Evolutionary conservation across 2,888 invertebrate species (phyloP).

Genomic region (Choreutis nemorana): DNA sequence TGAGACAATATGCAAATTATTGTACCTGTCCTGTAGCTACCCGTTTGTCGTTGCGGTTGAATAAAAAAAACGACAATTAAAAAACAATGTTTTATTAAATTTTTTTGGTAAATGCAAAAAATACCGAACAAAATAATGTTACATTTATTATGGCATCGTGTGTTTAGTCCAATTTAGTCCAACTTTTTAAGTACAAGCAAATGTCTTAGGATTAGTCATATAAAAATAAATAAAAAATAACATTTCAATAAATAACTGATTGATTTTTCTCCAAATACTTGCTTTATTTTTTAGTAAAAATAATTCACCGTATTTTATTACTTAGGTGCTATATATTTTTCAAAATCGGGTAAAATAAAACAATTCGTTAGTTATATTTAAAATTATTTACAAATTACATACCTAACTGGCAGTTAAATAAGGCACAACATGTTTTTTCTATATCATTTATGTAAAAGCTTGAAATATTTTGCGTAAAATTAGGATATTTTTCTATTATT

Average conservation of each 20-base stretch:
- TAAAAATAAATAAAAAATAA: constrained; percentile 24
- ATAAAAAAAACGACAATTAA: background rate
- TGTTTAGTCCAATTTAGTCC: constrained; percentile 23
- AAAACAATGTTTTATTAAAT: constrained; percentile 12
- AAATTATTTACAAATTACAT: constrained; percentile 41
- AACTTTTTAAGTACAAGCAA: constrained; percentile 40
- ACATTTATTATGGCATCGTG: constrained; percentile 40
- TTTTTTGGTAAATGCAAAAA: constrained; percentile 60
- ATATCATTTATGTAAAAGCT: too few species aligned
- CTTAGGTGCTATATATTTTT: constrained; percentile 28
- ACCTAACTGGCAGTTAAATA: constrained; percentile 50
- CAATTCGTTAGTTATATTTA: constrained; percentile 25
- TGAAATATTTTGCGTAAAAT: too few species aligned
- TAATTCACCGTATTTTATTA: constrained; percentile 7
- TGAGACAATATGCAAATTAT: too few species aligned
- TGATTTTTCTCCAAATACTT: background rate
- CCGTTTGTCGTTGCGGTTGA: too few species aligned
- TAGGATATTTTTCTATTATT: too few species aligned
- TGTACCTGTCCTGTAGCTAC: too few species aligned
- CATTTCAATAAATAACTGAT: constrained; percentile 1
- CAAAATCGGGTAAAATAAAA: constrained; percentile 17
- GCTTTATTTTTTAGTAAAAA: too few species aligned
- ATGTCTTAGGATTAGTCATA: constrained; percentile 20
- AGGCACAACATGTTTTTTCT: background rate
- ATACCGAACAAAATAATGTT: constrained; percentile 49